Evolutionary conservation across 2,888 invertebrate genomes (phyloP).

Genomic region (Tetrapedia diversipes): DNA sequence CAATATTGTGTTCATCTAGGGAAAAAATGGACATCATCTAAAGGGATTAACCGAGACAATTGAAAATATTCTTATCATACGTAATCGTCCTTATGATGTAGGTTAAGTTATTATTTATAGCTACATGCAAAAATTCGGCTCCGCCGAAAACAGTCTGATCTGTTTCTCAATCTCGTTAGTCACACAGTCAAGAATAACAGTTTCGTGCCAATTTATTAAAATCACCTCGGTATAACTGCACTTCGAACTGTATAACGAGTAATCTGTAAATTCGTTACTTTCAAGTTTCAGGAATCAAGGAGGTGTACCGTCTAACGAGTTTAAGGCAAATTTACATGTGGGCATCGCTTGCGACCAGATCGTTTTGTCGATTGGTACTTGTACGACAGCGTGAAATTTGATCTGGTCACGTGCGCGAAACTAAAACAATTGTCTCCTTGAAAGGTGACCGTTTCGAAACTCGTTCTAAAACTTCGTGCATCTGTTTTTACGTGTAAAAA

Average conservation of each 20-base stretch:
- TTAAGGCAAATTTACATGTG: conserved; percentile 16
- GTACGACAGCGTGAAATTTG: background rate
- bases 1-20: background rate
- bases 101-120: background rate
- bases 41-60: conserved; percentile 3
- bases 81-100: background rate
- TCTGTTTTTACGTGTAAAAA: background rate
- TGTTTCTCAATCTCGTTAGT: background rate
- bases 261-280: conserved; percentile 22
- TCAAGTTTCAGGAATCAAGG: conserved; percentile 10
- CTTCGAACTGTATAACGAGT: background rate
- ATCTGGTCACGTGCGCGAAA: background rate
- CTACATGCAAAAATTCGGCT: background rate
- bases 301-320: conserved; percentile 3
- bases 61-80: conserved; percentile 3
- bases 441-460: no score
- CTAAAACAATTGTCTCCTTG: no score
- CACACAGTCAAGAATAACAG: background rate
- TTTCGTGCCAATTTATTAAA: background rate
- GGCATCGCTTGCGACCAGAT: background rate
- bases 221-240: background rate
- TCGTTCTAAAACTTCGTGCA: background rate
- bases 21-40: background rate
- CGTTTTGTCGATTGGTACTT: background rate
- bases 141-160: background rate